Evolutionary conservation across 2,888 invertebrate species (phyloP).

Genomic region (Chrysolina haemoptera): DNA sequence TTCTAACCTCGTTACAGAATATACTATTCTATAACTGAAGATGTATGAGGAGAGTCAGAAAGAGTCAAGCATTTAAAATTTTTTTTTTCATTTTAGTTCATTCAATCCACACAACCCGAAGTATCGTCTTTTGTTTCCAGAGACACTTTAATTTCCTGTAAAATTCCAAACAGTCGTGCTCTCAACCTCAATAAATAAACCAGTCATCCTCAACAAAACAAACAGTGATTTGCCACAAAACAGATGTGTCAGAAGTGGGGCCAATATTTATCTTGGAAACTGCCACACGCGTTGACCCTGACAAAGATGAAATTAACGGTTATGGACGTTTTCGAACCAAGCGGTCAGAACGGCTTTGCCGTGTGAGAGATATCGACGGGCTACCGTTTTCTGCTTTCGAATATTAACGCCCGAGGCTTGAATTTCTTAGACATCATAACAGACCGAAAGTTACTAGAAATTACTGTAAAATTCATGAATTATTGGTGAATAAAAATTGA

Average conservation of each 20-base stretch:
- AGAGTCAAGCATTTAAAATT: neutral
- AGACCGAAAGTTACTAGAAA: too few species aligned
- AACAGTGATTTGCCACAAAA: constrained; percentile 40
- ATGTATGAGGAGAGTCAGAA: too few species aligned
- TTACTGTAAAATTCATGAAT: too few species aligned
- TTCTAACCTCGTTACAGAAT: too few species aligned
- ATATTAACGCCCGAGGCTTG: neutral
- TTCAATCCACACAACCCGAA: neutral
- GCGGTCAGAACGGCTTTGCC: constrained; percentile 34
- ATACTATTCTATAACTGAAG: too few species aligned
- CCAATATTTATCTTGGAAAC: constrained; percentile 38
- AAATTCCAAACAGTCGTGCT: constrained; percentile 14
- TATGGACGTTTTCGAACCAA: constrained; percentile 1
- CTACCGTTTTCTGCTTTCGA: constrained; percentile 28
- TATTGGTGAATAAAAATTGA: too few species aligned
- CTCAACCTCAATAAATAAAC: constrained; percentile 31
- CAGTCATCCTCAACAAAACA: constrained; percentile 33
- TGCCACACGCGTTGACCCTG: constrained; percentile 36
- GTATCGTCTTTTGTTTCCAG: too few species aligned
- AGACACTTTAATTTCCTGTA: neutral
- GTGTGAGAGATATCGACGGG: constrained; percentile 8
- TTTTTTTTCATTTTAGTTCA: neutral
- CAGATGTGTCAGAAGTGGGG: constrained; percentile 40
- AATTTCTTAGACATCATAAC: neutral
- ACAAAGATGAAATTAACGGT: constrained; percentile 21